A percentile compares a stretch with the other conserved stretches of the same genome.
Conservation (phyloP, 2,888 invertebrate genomes). For the Scaptomyza caliginosa region DNA sequence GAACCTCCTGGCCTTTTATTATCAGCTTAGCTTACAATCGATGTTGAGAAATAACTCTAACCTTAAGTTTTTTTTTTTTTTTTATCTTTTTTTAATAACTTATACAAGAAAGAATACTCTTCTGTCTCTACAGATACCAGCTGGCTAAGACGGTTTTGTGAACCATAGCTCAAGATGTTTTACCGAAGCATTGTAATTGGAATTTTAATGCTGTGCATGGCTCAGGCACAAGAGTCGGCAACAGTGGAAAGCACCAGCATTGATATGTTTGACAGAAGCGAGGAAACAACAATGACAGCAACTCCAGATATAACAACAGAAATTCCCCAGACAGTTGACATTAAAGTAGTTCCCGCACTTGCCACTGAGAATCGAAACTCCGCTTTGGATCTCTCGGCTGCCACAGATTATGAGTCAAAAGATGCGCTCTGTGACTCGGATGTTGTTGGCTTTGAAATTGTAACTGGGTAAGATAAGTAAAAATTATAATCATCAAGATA, state of each 20-base stretch:
- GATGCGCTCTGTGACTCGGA: constrained; percentile 49
- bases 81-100: neutral
- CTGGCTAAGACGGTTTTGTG: constrained; percentile 43
- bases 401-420: constrained; percentile 47
- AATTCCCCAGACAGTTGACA: constrained; percentile 17
- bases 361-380: constrained; percentile 62
- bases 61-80: too few species aligned
- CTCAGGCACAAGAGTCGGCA: constrained; percentile 37
- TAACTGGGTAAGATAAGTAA: constrained; percentile 59
- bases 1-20: neutral
- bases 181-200: constrained; percentile 37
- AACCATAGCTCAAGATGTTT: constrained; percentile 26
- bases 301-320: constrained; percentile 34
- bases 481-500: neutral
- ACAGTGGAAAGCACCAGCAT: constrained; percentile 11
- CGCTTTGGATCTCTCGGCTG: constrained; percentile 53
- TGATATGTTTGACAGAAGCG: constrained; percentile 28
- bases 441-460: constrained; percentile 67
- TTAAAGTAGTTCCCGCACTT: constrained; percentile 44
- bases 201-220: constrained; percentile 45
- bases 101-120: neutral
- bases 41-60: neutral
- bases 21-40: neutral
- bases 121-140: constrained; percentile 18
- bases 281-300: constrained; percentile 36